Percentiles rank a stretch among this genome's conserved stretches.
These are phyloP conservation scores for Zaprionus capensis DNA, from an alignment of 1,140 invertebrate genomes.

Conservation along the genomic window DNA sequence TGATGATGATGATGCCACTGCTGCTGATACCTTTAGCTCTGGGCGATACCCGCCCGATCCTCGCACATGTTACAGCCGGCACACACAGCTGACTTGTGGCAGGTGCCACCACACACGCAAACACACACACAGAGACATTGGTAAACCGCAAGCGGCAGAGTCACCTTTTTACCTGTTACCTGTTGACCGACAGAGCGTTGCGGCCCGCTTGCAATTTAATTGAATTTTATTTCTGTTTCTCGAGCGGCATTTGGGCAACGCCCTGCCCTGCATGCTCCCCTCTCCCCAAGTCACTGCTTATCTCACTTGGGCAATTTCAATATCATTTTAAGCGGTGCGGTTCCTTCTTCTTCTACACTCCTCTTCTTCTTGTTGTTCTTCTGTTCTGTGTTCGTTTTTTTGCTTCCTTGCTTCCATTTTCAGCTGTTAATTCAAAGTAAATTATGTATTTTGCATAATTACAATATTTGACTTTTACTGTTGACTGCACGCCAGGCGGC, in stretches of 20 bases:
- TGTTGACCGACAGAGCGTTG: constrained; percentile 62
- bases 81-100: constrained; percentile 76
- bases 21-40: constrained; percentile 32
- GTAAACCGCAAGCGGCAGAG: constrained; percentile 40
- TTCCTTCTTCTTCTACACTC: constrained; percentile 18
- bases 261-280: constrained; percentile 36
- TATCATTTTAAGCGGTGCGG: constrained; percentile 53
- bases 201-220: constrained; percentile 73
- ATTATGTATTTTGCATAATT: constrained; percentile 83
- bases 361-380: constrained; percentile 18
- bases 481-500: constrained; percentile 68
- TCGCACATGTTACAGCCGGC: constrained; percentile 50
- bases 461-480: constrained; percentile 82
- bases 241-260: constrained; percentile 74
- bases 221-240: constrained; percentile 78
- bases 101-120: constrained; percentile 66
- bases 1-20: constrained; percentile 8
- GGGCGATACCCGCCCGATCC: constrained; percentile 42
- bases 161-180: constrained; percentile 51
- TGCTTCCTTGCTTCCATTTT: constrained; percentile 47
- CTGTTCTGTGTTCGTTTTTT: constrained; percentile 7
- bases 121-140: background rate
- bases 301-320: constrained; percentile 65
- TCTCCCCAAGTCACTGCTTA: constrained; percentile 38
- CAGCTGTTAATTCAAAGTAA: constrained; percentile 83